Conservation (phyloP, 1,140 invertebrate genomes). For the Cephus cinctus region DNA sequence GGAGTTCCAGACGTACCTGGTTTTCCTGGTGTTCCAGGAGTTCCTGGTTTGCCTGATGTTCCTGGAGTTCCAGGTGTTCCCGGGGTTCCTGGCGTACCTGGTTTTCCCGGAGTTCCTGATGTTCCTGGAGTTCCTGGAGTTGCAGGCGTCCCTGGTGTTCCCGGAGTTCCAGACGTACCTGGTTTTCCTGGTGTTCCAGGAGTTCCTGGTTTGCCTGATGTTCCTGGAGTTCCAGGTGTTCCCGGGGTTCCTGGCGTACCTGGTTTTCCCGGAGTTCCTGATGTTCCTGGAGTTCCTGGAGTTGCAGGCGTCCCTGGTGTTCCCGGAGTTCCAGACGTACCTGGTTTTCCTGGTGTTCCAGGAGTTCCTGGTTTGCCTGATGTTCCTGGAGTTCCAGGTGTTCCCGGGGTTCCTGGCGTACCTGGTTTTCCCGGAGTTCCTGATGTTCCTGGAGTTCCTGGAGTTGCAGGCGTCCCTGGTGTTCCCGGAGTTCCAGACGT, state of each 20-base stretch:
- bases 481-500: slow-evolving; percentile 17
- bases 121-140: slow-evolving; percentile 64
- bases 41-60: slow-evolving; percentile 64
- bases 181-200: slow-evolving; percentile 55
- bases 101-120: too few relatives aligned
- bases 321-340: slow-evolving; percentile 58
- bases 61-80: slow-evolving; percentile 64
- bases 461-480: slow-evolving; percentile 51
- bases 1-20: slow-evolving; percentile 54
- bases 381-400: slow-evolving; percentile 47
- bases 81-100: slow-evolving; percentile 64
- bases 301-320: slow-evolving; percentile 65
- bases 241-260: slow-evolving; percentile 68
- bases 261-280: slow-evolving; percentile 62
- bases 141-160: slow-evolving; percentile 72
- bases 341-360: slow-evolving; percentile 13
- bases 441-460: slow-evolving; percentile 27
- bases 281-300: too few relatives aligned
- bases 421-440: slow-evolving; percentile 66
- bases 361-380: neutral
- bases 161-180: too few relatives aligned
- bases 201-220: slow-evolving; percentile 62
- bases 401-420: slow-evolving; percentile 58
- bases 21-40: slow-evolving; percentile 56
- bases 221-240: slow-evolving; percentile 63